phyloP scores from a whole-genome alignment of 2,113 vertebrate genomes.

The Cranoglanis bouderius region DNA sequence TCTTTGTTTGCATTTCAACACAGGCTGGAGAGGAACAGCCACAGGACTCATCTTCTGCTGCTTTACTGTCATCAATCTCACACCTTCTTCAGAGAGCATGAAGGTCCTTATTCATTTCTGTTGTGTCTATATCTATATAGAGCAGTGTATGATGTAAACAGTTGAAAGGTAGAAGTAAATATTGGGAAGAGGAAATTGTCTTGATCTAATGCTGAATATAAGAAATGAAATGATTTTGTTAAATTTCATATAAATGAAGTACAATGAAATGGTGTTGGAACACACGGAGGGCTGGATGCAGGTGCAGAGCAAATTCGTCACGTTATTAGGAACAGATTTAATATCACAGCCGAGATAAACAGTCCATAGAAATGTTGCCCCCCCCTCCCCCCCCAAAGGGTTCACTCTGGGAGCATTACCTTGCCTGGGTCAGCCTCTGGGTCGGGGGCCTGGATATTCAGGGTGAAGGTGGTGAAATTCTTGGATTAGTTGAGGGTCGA shows the following conservation, averaged over 20 bases:
- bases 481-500: too few relatives aligned
- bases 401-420: too few relatives aligned
- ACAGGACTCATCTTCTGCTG: background rate
- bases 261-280: background rate
- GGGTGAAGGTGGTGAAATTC: too few relatives aligned
- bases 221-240: background rate
- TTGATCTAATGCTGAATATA: background rate
- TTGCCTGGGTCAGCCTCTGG: too few relatives aligned
- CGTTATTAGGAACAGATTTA: too few relatives aligned
- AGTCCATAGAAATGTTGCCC: too few relatives aligned
- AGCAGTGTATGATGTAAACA: background rate
- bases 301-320: too few relatives aligned
- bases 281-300: too few relatives aligned
- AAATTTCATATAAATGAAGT: background rate
- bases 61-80: background rate
- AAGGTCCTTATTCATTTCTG: background rate
- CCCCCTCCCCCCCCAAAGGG: too few relatives aligned
- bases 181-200: background rate
- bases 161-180: background rate
- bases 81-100: background rate
- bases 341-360: too few relatives aligned
- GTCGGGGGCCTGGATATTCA: too few relatives aligned
- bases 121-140: too few relatives aligned
- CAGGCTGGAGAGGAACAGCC: background rate
- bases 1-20: conserved; percentile 16